These are phyloP conservation scores for Tauraco erythrolophus DNA, from an alignment of 2,113 vertebrate genomes.

Conservation along the genomic window DNA sequence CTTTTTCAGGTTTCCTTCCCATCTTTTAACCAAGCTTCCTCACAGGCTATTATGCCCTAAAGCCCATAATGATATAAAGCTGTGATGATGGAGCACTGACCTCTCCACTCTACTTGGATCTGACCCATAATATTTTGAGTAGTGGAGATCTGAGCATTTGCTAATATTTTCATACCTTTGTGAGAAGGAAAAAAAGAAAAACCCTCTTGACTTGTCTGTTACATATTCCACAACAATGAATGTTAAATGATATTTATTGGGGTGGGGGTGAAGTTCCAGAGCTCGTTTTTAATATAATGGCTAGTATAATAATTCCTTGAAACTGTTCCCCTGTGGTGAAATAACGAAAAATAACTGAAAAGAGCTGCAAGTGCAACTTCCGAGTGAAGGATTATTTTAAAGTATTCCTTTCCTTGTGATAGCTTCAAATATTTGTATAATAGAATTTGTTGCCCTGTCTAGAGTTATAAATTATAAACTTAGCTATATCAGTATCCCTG, in stretches of 20 bases:
- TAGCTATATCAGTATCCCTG: neutral
- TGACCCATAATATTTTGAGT: conserved; percentile 72
- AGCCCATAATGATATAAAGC: conserved; percentile 66
- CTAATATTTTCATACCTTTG: conserved; percentile 60
- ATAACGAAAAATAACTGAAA: conserved; percentile 71
- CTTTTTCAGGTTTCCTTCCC: conserved; percentile 63
- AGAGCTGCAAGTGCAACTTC: conserved; percentile 34
- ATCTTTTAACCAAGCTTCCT: conserved; percentile 62
- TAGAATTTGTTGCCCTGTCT: conserved; percentile 35
- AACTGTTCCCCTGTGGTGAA: conserved; percentile 56
- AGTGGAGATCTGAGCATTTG: conserved; percentile 22
- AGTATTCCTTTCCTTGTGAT: conserved; percentile 4
- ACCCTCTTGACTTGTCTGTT: conserved; percentile 8
- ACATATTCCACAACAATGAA: conserved; percentile 40
- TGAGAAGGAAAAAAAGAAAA: neutral
- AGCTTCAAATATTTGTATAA: conserved; percentile 43
- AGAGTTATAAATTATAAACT: conserved; percentile 21
- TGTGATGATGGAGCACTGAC: conserved; percentile 58
- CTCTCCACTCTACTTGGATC: conserved; percentile 40
- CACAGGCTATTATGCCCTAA: conserved; percentile 62
- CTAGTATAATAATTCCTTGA: conserved; percentile 69
- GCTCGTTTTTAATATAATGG: conserved; percentile 64
- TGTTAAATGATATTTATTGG: conserved; percentile 60
- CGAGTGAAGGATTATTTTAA: conserved; percentile 59
- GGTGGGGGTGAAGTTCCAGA: conserved; percentile 11